phyloP scores from a whole-genome alignment of 2,113 vertebrate species.

The Notiomystis cincta region DNA sequence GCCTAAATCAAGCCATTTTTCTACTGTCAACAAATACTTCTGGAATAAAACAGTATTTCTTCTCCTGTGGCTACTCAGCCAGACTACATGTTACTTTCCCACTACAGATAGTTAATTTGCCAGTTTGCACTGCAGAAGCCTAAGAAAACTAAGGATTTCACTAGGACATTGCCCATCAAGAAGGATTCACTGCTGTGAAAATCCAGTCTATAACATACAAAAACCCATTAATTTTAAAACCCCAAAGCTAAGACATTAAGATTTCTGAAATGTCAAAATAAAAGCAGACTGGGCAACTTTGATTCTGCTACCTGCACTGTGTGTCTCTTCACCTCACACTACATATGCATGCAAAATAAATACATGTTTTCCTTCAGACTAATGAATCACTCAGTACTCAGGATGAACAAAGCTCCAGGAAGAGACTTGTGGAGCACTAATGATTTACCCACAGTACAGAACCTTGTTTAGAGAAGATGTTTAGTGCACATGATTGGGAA shows the following conservation, averaged over 20 bases:
- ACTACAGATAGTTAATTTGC: background rate
- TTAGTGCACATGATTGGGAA: background rate
- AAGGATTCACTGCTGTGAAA: background rate
- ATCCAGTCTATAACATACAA: background rate
- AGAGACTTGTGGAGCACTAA: background rate
- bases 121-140: background rate
- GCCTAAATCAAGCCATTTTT: background rate
- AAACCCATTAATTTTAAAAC: background rate
- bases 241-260: background rate
- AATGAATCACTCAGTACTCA: background rate
- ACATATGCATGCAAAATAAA: background rate
- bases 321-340: background rate
- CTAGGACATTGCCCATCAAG: background rate
- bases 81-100: background rate
- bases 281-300: background rate
- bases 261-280: background rate
- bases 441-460: background rate
- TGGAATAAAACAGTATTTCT: background rate
- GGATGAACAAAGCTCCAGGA: background rate
- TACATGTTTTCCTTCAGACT: background rate
- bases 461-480: background rate
- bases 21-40: background rate
- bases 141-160: background rate
- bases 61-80: background rate
- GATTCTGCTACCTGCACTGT: background rate